Evolutionary conservation across 30 jellyfish, hydroid and myxozoan species (phyloP).

Genomic region (Rhopilema esculentum): DNA sequence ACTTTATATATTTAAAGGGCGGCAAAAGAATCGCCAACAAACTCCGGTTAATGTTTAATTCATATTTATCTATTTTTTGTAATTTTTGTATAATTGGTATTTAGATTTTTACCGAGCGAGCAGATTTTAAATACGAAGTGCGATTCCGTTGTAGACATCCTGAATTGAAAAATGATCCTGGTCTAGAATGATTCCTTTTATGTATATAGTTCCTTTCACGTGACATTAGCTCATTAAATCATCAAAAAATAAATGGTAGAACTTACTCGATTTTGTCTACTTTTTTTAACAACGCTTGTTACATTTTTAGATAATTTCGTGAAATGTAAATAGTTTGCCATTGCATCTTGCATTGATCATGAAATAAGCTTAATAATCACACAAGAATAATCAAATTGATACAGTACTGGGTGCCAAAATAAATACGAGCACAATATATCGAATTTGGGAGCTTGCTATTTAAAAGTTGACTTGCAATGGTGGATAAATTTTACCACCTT

Average conservation of each 20-base stretch:
- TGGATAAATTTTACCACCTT: too few relatives aligned
- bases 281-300: not conserved
- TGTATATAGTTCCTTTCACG: not conserved
- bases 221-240: too few relatives aligned
- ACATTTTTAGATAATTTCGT: not conserved
- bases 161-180: not conserved
- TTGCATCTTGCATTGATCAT: not conserved
- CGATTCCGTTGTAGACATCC: not conserved
- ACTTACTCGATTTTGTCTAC: not conserved
- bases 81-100: constrained; percentile 36
- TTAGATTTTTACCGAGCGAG: not conserved
- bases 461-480: too few relatives aligned
- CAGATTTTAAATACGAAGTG: not conserved
- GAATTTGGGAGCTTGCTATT: too few relatives aligned
- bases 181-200: not conserved
- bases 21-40: constrained; percentile 55
- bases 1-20: constrained; percentile 40
- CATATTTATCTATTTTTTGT: constrained; percentile 27
- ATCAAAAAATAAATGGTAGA: too few relatives aligned
- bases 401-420: too few relatives aligned
- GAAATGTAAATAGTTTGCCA: not conserved
- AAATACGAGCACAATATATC: too few relatives aligned
- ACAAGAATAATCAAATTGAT: too few relatives aligned
- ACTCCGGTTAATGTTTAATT: constrained; percentile 56
- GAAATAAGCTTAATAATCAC: too few relatives aligned